A percentile compares a stretch with the other conserved stretches of the same genome.
phyloP scores from a whole-genome alignment of 2,113 vertebrate species.

The Rhinoptilus africanus region DNA sequence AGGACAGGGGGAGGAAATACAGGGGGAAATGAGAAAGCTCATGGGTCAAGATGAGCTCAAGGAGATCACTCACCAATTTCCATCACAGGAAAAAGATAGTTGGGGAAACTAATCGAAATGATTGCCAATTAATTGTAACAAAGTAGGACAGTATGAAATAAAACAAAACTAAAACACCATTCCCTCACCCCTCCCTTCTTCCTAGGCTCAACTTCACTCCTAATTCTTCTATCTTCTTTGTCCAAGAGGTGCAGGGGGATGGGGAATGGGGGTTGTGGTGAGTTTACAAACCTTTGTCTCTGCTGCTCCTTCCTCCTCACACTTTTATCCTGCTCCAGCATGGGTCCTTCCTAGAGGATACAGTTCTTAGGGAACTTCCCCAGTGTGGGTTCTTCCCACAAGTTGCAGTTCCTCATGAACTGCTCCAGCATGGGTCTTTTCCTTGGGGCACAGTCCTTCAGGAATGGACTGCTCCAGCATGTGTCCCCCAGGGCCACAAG shows the following conservation, averaged over 20 bases:
- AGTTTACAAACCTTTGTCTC: neutral
- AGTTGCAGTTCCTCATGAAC: neutral
- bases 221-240: neutral
- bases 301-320: neutral
- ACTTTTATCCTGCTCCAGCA: neutral
- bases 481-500: neutral
- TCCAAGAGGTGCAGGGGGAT: rapidly evolving
- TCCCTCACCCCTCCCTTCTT: neutral
- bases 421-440: neutral
- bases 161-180: neutral
- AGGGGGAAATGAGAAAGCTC: neutral
- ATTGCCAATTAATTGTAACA: neutral
- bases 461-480: neutral
- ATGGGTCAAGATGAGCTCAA: neutral
- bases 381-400: rapidly evolving
- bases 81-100: neutral
- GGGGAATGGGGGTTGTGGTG: neutral
- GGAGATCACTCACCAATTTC: neutral
- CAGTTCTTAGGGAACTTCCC: neutral
- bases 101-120: neutral
- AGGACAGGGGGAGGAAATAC: neutral
- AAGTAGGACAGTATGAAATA: neutral
- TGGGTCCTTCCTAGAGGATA: neutral
- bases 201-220: neutral
- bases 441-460: neutral